Evolutionary conservation across 2,888 invertebrate species (phyloP).

Genomic region (Campoletis raptor): DNA sequence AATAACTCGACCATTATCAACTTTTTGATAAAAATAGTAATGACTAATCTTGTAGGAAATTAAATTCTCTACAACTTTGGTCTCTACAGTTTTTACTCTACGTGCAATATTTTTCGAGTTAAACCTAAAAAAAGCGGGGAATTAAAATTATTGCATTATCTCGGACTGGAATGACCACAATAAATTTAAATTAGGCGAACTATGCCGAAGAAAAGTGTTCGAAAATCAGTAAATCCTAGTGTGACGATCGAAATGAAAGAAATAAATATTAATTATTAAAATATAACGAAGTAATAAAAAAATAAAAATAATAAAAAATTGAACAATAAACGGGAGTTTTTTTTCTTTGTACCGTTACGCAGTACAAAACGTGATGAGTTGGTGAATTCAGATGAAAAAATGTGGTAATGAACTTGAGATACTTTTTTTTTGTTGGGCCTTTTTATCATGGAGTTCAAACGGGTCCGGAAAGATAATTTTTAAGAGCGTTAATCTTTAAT

Average conservation of each 20-base stretch:
- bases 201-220: no score
- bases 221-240: background rate
- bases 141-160: no score
- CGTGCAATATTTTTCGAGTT: no score
- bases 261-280: background rate
- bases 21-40: no score
- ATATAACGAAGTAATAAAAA: background rate
- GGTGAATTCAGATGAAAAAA: background rate
- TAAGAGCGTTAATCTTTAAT: background rate
- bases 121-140: no score
- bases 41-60: no score
- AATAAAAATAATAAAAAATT: background rate
- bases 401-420: constrained; percentile 4
- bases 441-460: constrained; percentile 12
- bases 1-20: no score
- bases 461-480: background rate
- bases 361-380: background rate
- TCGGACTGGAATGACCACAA: no score
- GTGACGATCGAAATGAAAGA: no score
- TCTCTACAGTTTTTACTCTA: no score
- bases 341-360: background rate
- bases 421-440: background rate
- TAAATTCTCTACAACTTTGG: no score
- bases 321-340: background rate
- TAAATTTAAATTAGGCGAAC: no score